Conservation (phyloP, 2,797 vertebrate genomes). For the Cygnus olor region DNA sequence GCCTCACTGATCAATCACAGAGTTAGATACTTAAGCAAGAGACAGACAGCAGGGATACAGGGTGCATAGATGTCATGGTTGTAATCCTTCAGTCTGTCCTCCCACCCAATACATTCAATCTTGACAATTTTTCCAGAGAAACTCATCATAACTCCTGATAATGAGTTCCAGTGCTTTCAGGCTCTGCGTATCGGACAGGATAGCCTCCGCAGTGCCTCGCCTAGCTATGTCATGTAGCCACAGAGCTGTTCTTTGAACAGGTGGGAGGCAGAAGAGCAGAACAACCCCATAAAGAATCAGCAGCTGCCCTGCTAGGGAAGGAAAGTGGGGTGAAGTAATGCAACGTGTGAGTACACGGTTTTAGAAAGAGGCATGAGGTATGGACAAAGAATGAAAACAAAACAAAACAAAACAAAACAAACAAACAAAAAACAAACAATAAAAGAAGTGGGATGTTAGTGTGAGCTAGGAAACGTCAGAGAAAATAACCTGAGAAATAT, state of each 20-base stretch:
- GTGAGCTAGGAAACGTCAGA: not conserved
- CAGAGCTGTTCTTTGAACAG: not conserved
- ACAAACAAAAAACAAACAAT: no score
- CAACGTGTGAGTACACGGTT: not conserved
- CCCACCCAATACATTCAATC: not conserved
- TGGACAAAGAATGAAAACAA: not conserved
- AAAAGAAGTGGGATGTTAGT: not conserved
- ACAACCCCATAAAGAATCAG: not conserved
- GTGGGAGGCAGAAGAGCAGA: not conserved
- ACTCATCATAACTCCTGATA: not conserved
- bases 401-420: no score
- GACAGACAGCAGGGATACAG: not conserved
- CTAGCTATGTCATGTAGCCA: not conserved
- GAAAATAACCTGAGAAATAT: not conserved
- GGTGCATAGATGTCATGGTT: not conserved
- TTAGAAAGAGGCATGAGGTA: not conserved
- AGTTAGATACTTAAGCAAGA: not conserved
- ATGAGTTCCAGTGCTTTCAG: not conserved
- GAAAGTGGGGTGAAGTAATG: not conserved
- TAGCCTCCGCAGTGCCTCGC: not conserved
- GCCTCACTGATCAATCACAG: not conserved
- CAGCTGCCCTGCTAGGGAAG: not conserved
- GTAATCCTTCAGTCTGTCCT: not conserved
- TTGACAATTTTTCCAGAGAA: not conserved
- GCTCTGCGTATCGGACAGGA: not conserved